Conservation (phyloP, 1,140 invertebrate species). For the Drosophila sp. region DNA sequence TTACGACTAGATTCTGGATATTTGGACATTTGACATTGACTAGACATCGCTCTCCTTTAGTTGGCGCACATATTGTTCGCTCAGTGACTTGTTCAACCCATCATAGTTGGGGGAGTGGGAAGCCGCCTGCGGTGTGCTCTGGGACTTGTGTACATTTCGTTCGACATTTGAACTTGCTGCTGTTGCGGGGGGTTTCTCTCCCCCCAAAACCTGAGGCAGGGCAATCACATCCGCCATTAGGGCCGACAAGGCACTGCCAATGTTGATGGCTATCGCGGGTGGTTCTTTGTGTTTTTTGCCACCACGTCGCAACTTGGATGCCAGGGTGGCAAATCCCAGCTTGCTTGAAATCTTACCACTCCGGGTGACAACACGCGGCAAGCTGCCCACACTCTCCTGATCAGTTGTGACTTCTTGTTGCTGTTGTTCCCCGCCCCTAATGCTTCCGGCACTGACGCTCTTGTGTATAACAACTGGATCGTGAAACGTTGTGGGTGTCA, state of each 20-base stretch:
- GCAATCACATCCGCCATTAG: conserved; percentile 67
- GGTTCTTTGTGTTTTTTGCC: conserved; percentile 67
- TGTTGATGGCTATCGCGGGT: neutral
- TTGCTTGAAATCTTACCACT: conserved; percentile 80
- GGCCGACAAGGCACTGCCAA: conserved; percentile 62
- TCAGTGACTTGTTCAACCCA: conserved; percentile 70
- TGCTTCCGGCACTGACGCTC: conserved; percentile 89
- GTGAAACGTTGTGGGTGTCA: conserved; percentile 33
- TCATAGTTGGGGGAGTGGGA: conserved; percentile 30
- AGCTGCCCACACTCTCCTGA: conserved; percentile 73
- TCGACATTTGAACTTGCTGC: conserved; percentile 50
- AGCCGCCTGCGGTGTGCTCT: conserved; percentile 71
- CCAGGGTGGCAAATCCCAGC: conserved; percentile 86
- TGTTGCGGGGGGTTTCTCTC: conserved; percentile 49
- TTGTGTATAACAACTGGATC: conserved; percentile 79
- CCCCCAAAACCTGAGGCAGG: conserved; percentile 51
- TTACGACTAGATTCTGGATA: conserved; percentile 63
- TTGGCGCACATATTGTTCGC: conserved; percentile 77
- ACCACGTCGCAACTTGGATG: conserved; percentile 85
- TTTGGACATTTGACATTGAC: conserved; percentile 45
- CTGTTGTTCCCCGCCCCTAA: conserved; percentile 68
- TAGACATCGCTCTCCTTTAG: conserved; percentile 78
- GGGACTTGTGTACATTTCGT: conserved; percentile 67
- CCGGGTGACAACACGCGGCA: conserved; percentile 68
- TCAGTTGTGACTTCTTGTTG: conserved; percentile 50